Evolutionary conservation across 2,113 vertebrate genomes (phyloP), one percentile per base, ranked within the genome.

Genomic region (Narcine bancroftii): DNA sequence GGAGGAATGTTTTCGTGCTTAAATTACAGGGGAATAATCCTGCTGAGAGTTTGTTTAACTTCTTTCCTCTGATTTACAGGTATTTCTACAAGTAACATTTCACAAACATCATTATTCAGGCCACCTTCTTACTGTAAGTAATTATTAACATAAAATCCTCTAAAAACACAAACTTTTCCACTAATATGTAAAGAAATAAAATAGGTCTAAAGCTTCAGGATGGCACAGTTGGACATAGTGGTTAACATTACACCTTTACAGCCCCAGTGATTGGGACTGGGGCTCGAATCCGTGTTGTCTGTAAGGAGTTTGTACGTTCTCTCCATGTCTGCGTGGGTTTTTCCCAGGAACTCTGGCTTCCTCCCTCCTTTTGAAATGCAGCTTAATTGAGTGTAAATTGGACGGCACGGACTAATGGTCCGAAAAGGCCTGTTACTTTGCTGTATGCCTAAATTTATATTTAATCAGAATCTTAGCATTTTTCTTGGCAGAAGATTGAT

Each of bases 51-150:
- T 83, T 85, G 53, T 17, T 15, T 85, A 21, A 85, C 53, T 11
- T 83, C n/a, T 60, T 53, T 87, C 81, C 17, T 42, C 13, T 87
- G 81, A 53, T 87, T n/a, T 79, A 10, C 81, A 87, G 81, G n/a
- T 87, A 60, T 36, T 87, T 87, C 53, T 60, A 60, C 81, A 0
- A 56, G 53, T 17, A 36, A 36, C 4, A 36, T n/a, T 36, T 19
- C 19, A 63, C 33, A 13, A 36, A n/a, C 17, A 1, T 36, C 53
- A n/a, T 87, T 63, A 36, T 29, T 60, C 50, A 56, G 21, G 53
- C 5, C n/a, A 36, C 3, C 53, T 87, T 17, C 81, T 60, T 36
- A 53, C 33, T 36, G 53, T 60, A 60, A 87, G 33, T 87, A 87
- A 6, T 47, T n/a, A n/a, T n/a, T n/a, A n/a, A n/a, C n/a, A n/a